phyloP scores from a whole-genome alignment of 2,113 vertebrate species.

The Pseudonaja textilis region DNA sequence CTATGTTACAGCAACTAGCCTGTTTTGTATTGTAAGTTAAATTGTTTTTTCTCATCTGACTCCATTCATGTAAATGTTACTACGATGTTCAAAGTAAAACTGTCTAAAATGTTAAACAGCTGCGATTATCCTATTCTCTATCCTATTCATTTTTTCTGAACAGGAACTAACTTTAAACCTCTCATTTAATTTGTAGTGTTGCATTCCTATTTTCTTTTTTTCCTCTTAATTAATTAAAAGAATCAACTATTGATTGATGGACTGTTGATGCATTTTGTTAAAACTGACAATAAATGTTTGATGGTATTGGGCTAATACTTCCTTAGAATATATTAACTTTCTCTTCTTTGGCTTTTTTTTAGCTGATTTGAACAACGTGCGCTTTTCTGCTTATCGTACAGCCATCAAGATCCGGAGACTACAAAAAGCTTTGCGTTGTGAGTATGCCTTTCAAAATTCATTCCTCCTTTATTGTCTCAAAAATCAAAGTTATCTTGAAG shows the following conservation, averaged over 20 bases:
- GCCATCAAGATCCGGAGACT: constrained; percentile 97
- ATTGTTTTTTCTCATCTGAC: neutral
- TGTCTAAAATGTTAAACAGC: neutral
- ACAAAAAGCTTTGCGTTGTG: constrained; percentile 93
- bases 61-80: neutral
- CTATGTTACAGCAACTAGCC: neutral
- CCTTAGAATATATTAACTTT: constrained; percentile 18
- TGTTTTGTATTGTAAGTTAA: neutral
- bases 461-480: constrained; percentile 2
- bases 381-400: constrained; percentile 97
- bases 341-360: constrained; percentile 50
- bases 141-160: neutral
- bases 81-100: neutral
- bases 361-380: constrained; percentile 97
- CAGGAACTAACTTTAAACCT: neutral
- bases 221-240: neutral
- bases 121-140: neutral
- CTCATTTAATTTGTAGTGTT: constrained; percentile 4
- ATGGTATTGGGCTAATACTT: neutral
- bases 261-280: neutral
- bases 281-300: neutral
- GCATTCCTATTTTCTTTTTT: constrained; percentile 1
- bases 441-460: constrained; percentile 66
- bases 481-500: neutral
- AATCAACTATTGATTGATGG: neutral